Base-by-base conservation (phyloP, 2,888 invertebrate genomes). In the Rhagonycha lutea region DNA sequence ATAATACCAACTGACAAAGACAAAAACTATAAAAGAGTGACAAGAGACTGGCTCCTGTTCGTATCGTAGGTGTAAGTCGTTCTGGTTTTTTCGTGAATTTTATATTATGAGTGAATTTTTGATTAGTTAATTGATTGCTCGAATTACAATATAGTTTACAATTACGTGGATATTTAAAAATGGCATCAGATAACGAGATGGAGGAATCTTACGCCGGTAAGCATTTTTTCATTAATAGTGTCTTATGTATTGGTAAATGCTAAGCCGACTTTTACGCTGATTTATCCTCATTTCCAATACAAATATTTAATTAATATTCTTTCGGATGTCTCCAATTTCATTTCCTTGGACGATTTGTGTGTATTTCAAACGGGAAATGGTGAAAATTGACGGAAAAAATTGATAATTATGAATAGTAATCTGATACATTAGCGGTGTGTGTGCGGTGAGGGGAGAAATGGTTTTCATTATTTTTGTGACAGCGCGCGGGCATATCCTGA, bases 121-220 rank as follows among this genome's bases (percentile, higher is more conserved):
- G 69, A 76, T 69, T 73, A 63, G 28, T 62, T 71, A 71, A 74
- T 47, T 47, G 47, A 47, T 47, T 47, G 47, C 47, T 47, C 47
- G 47, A 47, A 47, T 47, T 47, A 47, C 47, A n/a, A 47, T 47
- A 47, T n/a, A 2, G 47, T 47, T 47, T 47, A 47, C n/a, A 47
- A n/a, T 47, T 47, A n/a, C 47, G 47, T n/a, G n/a, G 47, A 47
- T n/a, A 63, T 14, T 61, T 24, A 72, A 71, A 74, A 72, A 95
- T 95, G 95, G 95, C 95, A 89, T 95, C 95, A 81, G 95, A 95
- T 86, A 95, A 95, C 86, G 95, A 95, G 89, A 92, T 95, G 87
- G 95, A 95, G 85, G 96, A 95, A 87, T 94, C 92, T 88, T 94
- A 93, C 87, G 95, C 94, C 91, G 95, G 96, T 95, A 91, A 94